phyloP scores from a whole-genome alignment of 2,113 vertebrate species.

The Poeciliopsis turrubarensis region DNA sequence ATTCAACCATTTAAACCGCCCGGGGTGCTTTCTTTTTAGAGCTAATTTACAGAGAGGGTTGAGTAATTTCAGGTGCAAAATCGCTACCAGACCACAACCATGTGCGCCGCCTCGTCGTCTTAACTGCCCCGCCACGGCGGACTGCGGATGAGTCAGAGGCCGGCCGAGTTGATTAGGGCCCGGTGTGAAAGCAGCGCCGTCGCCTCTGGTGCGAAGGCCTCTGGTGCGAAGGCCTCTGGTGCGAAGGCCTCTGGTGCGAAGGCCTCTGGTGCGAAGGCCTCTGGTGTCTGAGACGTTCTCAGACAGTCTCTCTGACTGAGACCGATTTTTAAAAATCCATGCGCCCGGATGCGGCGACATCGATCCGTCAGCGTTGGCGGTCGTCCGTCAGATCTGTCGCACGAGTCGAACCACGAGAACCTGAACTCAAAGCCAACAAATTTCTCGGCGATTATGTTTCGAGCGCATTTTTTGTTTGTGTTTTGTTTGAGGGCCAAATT shows the following conservation, averaged over 20 bases:
- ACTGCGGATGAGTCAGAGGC: not conserved
- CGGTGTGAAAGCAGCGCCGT: not conserved
- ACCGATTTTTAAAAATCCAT: not conserved
- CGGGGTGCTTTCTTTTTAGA: no score
- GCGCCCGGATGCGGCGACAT: not conserved
- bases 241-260: not conserved
- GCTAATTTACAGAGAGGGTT: no score
- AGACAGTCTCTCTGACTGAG: not conserved
- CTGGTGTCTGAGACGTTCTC: no score
- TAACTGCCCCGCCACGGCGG: no score
- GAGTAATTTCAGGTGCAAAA: no score
- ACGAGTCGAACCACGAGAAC: not conserved
- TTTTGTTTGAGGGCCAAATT: not conserved
- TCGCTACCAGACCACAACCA: no score
- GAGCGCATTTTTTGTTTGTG: not conserved
- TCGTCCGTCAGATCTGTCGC: not conserved
- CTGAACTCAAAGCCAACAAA: not conserved
- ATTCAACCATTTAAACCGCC: no score
- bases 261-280: not conserved
- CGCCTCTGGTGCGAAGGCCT: not conserved
- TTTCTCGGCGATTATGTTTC: not conserved
- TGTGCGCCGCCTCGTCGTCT: no score
- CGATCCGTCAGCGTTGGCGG: not conserved
- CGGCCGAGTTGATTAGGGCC: not conserved
- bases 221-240: not conserved